Percentiles rank a stretch among this genome's conserved stretches.
Conservation (phyloP, 2,888 invertebrate species). For the Phyllotreta cruciferae region DNA sequence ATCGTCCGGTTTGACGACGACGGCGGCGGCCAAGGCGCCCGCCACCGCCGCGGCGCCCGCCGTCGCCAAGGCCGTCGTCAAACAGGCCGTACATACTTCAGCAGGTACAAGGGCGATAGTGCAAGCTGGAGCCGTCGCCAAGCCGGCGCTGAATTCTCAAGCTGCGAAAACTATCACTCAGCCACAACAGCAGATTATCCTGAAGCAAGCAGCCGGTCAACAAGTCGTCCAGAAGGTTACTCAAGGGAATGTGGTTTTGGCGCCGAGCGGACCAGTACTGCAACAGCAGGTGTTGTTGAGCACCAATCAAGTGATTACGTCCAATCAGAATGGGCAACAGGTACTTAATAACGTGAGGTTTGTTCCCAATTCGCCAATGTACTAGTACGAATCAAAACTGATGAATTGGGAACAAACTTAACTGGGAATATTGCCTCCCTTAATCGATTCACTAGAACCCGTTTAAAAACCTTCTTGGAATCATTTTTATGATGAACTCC, state of each 20-base stretch:
- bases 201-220: constrained; percentile 29
- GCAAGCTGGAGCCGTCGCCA: constrained; percentile 28
- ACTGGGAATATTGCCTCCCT: too few species aligned
- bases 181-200: not conserved
- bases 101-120: constrained; percentile 46
- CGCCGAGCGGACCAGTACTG: constrained; percentile 57
- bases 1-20: constrained; percentile 59
- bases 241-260: constrained; percentile 55
- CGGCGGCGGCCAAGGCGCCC: constrained; percentile 56
- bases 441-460: too few species aligned
- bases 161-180: constrained; percentile 44
- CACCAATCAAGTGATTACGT: constrained; percentile 56
- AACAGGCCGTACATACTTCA: constrained; percentile 46
- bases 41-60: constrained; percentile 54
- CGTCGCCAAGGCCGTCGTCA: constrained; percentile 49
- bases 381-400: too few species aligned
- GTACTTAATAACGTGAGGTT: constrained; percentile 44
- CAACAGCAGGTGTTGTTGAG: constrained; percentile 56
- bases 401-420: too few species aligned
- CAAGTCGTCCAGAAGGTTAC: constrained; percentile 59
- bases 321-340: constrained; percentile 60
- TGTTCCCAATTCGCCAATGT: too few species aligned
- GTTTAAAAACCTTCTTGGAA: too few species aligned
- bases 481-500: constrained; percentile 11
- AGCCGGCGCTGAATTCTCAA: constrained; percentile 47